phyloP scores from a whole-genome alignment of 2,888 invertebrate genomes.

The Mylabris sibirica region DNA sequence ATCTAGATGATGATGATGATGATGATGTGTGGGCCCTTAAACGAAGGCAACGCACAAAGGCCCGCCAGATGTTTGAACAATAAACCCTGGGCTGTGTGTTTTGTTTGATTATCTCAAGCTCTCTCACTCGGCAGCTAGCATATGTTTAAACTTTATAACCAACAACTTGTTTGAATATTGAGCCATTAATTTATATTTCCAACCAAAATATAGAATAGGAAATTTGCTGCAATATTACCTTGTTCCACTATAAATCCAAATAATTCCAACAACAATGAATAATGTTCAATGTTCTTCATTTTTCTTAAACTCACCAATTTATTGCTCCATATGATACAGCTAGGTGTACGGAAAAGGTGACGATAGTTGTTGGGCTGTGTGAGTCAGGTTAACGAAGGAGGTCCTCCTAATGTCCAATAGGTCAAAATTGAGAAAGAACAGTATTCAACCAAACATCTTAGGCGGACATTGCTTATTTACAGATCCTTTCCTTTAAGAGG shows the following conservation, averaged over 20 bases:
- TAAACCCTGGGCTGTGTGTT: not conserved
- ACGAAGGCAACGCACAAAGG: not conserved
- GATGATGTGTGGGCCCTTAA: not conserved
- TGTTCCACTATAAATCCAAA: not conserved
- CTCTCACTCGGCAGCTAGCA: not conserved
- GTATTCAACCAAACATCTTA: too few species aligned
- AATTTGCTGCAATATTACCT: not conserved
- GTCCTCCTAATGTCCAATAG: too few species aligned
- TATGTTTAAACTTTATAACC: conserved; percentile 7
- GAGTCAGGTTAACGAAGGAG: too few species aligned
- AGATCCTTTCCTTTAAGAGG: too few species aligned
- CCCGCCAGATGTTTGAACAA: not conserved
- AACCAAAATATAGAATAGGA: not conserved
- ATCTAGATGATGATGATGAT: not conserved
- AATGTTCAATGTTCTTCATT: not conserved
- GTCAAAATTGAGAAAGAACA: too few species aligned
- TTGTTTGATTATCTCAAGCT: not conserved
- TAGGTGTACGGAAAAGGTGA: too few species aligned
- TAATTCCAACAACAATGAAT: not conserved
- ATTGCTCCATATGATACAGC: too few species aligned
- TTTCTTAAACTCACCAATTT: too few species aligned
- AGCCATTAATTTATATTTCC: conserved; percentile 6
- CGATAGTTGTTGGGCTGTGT: too few species aligned
- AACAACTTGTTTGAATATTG: not conserved
- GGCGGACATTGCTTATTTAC: too few species aligned